Evolutionary conservation across 2,797 vertebrate species (phyloP).

Genomic region (Carcharodon carcharias): DNA sequence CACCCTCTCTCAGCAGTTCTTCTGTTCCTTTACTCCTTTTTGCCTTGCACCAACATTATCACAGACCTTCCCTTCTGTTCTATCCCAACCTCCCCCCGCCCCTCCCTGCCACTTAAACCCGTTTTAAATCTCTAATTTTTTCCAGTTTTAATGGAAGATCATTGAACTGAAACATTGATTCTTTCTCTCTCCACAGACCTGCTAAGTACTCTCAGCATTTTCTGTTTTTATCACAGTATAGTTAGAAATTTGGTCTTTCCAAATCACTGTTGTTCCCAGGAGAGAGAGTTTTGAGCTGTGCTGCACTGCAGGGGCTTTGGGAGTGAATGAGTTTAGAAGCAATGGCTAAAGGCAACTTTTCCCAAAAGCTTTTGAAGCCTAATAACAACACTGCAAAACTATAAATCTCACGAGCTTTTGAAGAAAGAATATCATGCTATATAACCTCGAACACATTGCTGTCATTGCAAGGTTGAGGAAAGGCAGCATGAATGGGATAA

Average conservation of each 20-base stretch:
- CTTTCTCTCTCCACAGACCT: not conserved
- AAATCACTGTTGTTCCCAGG: not conserved
- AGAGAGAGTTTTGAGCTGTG: not conserved
- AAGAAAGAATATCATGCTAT: not conserved
- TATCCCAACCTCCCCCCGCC: too few relatives aligned
- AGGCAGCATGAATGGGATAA: not conserved
- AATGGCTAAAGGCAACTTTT: not conserved
- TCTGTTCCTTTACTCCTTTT: too few relatives aligned
- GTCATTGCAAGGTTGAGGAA: not conserved
- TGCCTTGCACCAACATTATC: too few relatives aligned
- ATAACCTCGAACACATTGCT: not conserved
- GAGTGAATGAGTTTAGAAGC: not conserved
- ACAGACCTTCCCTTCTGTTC: too few relatives aligned
- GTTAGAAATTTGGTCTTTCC: not conserved
- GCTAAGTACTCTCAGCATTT: not conserved
- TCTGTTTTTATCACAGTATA: not conserved
- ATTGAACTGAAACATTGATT: too few relatives aligned
- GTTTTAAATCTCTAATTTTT: too few relatives aligned
- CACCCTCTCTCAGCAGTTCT: too few relatives aligned
- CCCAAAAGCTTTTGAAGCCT: not conserved
- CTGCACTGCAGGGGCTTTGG: not conserved
- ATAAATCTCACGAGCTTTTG: not conserved
- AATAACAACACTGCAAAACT: not conserved
- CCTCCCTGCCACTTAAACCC: too few relatives aligned
- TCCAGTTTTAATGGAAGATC: too few relatives aligned